Percentiles rank a stretch among this genome's conserved stretches.
Conservation (phyloP, 2,888 invertebrate species). For the Catocala sponsa region DNA sequence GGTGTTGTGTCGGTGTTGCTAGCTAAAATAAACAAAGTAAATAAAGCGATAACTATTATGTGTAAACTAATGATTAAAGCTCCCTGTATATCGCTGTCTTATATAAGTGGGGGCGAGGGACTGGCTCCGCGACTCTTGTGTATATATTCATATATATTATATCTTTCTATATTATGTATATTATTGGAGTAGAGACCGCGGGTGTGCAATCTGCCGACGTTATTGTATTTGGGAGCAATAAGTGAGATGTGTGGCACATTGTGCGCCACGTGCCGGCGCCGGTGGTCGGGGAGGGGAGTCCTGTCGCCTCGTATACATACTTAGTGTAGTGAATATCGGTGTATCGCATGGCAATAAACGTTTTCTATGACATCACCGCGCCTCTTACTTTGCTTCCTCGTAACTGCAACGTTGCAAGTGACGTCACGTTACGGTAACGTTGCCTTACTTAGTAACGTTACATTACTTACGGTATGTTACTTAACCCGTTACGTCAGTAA, state of each 20-base stretch:
- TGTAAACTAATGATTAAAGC: slow-evolving; percentile 65
- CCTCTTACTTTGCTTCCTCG: slow-evolving; percentile 18
- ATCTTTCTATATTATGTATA: slow-evolving; percentile 23
- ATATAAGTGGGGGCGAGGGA: slow-evolving; percentile 50
- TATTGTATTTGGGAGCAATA: slow-evolving; percentile 4
- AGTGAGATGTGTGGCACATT: background rate
- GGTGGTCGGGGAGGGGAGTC: slow-evolving; percentile 23
- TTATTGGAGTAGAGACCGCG: slow-evolving; percentile 1
- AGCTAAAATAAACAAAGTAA: slow-evolving; percentile 58
- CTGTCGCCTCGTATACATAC: slow-evolving; percentile 41
- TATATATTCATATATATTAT: slow-evolving; percentile 13
- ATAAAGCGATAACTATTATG: slow-evolving; percentile 61
- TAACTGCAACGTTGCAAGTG: background rate
- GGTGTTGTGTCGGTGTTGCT: slow-evolving; percentile 78
- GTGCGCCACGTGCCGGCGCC: too few relatives aligned
- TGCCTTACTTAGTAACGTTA: slow-evolving; percentile 16
- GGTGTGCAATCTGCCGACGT: background rate
- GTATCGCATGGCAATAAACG: slow-evolving; percentile 75
- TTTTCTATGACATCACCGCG: slow-evolving; percentile 44
- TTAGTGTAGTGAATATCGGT: slow-evolving; percentile 60
- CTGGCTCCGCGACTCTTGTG: slow-evolving; percentile 29
- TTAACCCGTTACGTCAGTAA: too few relatives aligned
- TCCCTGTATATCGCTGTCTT: slow-evolving; percentile 68
- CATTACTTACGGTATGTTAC: slow-evolving; percentile 7
- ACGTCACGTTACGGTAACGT: slow-evolving; percentile 17